A percentile compares a stretch with the other conserved stretches of the same genome.
Conservation (phyloP, 2,888 invertebrate genomes). For the Aleiodes testaceus region DNA sequence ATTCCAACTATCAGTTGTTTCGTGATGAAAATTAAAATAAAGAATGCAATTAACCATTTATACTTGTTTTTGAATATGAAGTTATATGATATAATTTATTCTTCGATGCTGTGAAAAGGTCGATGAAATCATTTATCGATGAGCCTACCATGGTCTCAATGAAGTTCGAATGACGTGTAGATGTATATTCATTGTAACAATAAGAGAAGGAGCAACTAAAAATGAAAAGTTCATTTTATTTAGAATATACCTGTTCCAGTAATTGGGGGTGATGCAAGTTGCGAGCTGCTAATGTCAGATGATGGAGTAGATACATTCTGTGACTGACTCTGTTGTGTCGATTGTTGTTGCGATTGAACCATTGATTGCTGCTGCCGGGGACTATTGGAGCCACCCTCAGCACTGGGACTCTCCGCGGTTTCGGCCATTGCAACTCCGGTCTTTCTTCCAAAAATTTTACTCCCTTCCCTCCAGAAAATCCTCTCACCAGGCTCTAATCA, state of each 20-base stretch:
- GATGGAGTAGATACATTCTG: slow-evolving; percentile 60
- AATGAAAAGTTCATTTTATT: not conserved
- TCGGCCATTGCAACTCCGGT: slow-evolving; percentile 64
- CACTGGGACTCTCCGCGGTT: slow-evolving; percentile 67
- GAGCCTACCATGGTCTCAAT: no score
- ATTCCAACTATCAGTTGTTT: no score
- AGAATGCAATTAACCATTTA: no score
- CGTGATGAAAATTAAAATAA: no score
- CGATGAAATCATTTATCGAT: no score
- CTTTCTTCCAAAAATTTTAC: slow-evolving; percentile 49
- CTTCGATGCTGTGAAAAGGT: not conserved
- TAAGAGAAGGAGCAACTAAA: not conserved
- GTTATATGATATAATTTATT: not conserved
- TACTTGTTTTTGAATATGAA: no score
- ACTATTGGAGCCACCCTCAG: slow-evolving; percentile 62
- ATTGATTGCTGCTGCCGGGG: slow-evolving; percentile 66
- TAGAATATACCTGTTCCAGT: slow-evolving; percentile 70
- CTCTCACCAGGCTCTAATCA: not conserved
- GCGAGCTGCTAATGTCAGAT: slow-evolving; percentile 71
- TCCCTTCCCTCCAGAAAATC: slow-evolving; percentile 33
- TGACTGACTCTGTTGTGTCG: slow-evolving; percentile 57
- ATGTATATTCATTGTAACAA: not conserved
- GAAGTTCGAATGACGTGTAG: no score
- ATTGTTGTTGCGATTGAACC: slow-evolving; percentile 53
- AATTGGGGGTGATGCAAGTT: slow-evolving; percentile 69